Base-by-base conservation (phyloP, 2,797 vertebrate genomes). In the Manis pentadactyla region DNA sequence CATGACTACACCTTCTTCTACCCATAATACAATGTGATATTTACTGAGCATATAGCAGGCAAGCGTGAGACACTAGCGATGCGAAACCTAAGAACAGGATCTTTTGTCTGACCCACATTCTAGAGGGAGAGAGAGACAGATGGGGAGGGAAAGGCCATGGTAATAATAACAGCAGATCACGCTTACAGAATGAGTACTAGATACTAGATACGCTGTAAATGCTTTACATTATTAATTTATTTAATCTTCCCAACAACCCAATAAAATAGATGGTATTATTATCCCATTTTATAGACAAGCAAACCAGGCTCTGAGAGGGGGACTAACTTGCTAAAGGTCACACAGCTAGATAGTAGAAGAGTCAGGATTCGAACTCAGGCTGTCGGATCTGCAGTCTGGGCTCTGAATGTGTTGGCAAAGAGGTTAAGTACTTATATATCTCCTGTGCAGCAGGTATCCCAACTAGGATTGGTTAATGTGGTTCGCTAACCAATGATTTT, bases 21-120 rank as follows among this genome's bases (percentile, higher is more conserved):
- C 93, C 93, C 87, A 95, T 74, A 75, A 87, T 90, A 95, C 87
- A 82, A 46, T 46, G 64, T 90, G 95, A 74, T 66, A 61, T 86
- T 94, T 88, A 57, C 92, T 53, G 73, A 87, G 75, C 66, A 61
- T 55, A 7, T 2, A 53, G 75, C 92, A 51, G 97, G 79, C 55
- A 51, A 84, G 51, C 2, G 69, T 71, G 49, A 91, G 95, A 31
- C 25, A 57, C 61, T 63, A n/a, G 66, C 49, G 68, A 53, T 34
- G 61, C 31, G 57, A 77, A 92, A 82, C 68, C 73, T 8, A 61
- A 75, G 46, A 93, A 87, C 75, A 59, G 89, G 79, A 49, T 61
- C 79, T 87, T 91, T 71, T 23, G 87, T 96, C 75, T 96, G 81
- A 82, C 74, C 51, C 34, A 49, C 46, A 15, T 64, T 91, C 59